phyloP scores from a whole-genome alignment of 2,113 vertebrate species.

The Osmerus mordax region DNA sequence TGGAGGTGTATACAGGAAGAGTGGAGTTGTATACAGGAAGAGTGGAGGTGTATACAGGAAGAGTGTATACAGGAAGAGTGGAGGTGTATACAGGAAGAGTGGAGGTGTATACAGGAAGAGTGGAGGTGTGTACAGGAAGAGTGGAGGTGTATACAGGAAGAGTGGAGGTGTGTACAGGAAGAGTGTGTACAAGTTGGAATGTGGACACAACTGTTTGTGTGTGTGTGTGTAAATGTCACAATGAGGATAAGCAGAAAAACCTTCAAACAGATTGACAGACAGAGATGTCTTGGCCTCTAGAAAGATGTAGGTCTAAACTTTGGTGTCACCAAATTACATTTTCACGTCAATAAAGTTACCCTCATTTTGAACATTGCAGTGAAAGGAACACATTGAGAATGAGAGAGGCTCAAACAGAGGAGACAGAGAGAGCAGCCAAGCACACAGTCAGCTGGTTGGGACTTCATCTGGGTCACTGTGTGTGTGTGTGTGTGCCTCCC shows the following conservation, averaged over 20 bases:
- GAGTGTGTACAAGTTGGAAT: not conserved
- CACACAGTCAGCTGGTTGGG: conserved; percentile 37
- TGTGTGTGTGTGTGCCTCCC: conserved; percentile 18
- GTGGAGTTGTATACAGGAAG: too few relatives aligned
- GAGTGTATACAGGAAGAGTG: too few relatives aligned
- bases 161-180: not conserved
- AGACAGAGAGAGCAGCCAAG: conserved; percentile 11
- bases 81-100: too few relatives aligned
- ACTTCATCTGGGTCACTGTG: conserved; percentile 51
- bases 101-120: too few relatives aligned
- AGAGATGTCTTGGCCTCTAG: not conserved
- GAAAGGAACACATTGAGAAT: not conserved
- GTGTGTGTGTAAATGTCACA: not conserved
- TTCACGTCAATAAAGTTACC: not conserved
- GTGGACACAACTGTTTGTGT: not conserved
- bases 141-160: too few relatives aligned
- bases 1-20: not conserved
- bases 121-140: not conserved
- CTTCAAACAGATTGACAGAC: not conserved
- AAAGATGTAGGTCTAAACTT: not conserved
- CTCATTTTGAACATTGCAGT: not conserved
- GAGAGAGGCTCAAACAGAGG: conserved; percentile 11
- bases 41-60: not conserved
- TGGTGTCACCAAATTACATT: too few relatives aligned
- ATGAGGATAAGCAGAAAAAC: not conserved